These are phyloP conservation scores for Caloenas nicobarica DNA, from an alignment of 2,113 vertebrate genomes.

Conservation along the genomic window DNA sequence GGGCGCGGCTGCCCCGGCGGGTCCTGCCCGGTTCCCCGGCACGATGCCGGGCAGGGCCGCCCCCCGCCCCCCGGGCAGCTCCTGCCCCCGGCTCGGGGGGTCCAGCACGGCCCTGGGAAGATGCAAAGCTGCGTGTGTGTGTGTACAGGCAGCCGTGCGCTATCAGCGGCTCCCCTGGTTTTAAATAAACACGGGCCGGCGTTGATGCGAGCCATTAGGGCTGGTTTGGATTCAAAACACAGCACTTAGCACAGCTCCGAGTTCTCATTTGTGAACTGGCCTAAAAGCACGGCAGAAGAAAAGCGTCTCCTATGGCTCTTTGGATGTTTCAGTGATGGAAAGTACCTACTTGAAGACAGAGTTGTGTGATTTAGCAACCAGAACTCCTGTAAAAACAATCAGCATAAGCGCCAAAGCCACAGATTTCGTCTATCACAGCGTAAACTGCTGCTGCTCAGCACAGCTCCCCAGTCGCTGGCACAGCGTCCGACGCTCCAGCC, in stretches of 20 bases:
- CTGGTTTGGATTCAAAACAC: fast-evolving
- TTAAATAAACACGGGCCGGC: not conserved
- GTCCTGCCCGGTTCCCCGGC: no score
- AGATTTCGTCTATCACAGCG: not conserved
- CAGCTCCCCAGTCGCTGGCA: fast-evolving
- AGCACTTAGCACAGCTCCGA: fast-evolving
- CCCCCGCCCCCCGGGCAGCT: no score
- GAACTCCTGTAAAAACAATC: not conserved
- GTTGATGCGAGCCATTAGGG: fast-evolving
- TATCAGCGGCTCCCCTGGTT: no score
- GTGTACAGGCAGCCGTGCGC: no score
- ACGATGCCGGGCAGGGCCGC: no score
- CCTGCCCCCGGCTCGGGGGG: no score
- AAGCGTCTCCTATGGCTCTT: not conserved
- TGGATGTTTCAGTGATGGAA: not conserved
- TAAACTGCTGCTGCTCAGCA: not conserved
- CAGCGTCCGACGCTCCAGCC: fast-evolving
- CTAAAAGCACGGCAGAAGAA: not conserved
- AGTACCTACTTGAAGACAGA: not conserved
- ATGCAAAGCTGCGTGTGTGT: no score
- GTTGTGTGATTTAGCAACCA: not conserved
- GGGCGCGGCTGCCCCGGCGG: no score
- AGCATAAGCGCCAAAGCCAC: not conserved
- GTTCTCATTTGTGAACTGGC: not conserved
- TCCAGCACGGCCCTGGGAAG: no score